Base-by-base conservation (phyloP, 1,140 invertebrate genomes). In the Cephus cinctus region DNA sequence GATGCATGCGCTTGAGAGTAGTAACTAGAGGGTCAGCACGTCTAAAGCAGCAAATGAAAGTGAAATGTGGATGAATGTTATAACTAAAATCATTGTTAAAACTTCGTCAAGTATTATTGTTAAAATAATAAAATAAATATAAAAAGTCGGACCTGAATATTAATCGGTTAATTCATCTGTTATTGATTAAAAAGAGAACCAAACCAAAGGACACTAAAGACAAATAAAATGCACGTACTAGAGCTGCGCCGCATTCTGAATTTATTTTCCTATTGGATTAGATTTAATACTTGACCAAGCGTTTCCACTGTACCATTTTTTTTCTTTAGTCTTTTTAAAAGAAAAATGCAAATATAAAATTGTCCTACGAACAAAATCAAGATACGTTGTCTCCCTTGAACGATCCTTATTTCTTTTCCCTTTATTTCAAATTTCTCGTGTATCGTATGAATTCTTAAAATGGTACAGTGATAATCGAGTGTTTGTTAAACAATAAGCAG, bases 401-500 rank as follows among this genome's bases (percentile, higher is more conserved):
- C n/a, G n/a, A n/a, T n/a, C n/a, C n/a, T n/a, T n/a, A n/a, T n/a
- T n/a, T n/a, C n/a, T n/a, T n/a, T n/a, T 8, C 27, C 27, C 8
- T 36, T 36, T 8, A 9, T 27, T 8, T 27, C n/a, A 6, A 27
- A 27, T 27, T 27, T 27, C 25, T 27, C 25, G 25, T 27, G n/a
- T 27, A 6, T 27, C 25, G 6, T 27, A 8, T 27, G 6, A 6
- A 27, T 27, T 9, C 16, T n/a, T 41, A 49, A 73, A 74, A 74
- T 73, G 67, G 70, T 71, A 71, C 66, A 73, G 50, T 60, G 61
- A 50, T 60, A 47, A 63, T 45, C 59, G 63, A 59, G 48, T 65
- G 65, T 68, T 75, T 70, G 70, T 73, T 74, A 77, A 75, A 75
- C 67, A 72, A 72, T 66, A 77, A 77, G 73, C 73, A 76, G 73